Conservation (phyloP, 1,140 invertebrate species). For the Spodoptera frugiperda region DNA sequence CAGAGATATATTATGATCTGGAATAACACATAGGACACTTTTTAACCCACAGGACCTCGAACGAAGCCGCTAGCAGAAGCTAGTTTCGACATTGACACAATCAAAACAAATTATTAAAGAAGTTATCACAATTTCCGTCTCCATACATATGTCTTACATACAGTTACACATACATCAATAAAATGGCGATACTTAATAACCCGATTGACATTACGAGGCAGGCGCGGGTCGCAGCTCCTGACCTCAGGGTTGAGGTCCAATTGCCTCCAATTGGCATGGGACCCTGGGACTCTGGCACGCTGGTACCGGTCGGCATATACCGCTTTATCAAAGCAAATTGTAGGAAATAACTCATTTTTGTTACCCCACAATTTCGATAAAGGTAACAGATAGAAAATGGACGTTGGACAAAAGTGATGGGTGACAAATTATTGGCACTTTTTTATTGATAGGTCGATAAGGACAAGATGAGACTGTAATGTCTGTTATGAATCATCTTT, state of each 20-base stretch:
- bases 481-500: neutral
- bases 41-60: no score
- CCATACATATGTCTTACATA: neutral
- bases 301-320: conserved; percentile 2
- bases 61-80: no score
- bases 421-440: neutral
- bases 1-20: no score
- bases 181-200: conserved; percentile 20
- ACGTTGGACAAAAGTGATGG: neutral
- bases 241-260: conserved; percentile 30
- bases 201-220: conserved; percentile 1
- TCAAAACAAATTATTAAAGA: no score
- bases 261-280: conserved; percentile 38
- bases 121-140: no score
- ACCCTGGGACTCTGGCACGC: neutral
- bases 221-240: conserved; percentile 5
- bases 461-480: neutral
- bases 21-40: no score
- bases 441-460: neutral
- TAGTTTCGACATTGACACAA: no score
- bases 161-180: neutral
- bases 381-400: neutral
- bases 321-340: conserved; percentile 27
- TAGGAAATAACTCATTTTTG: conserved; percentile 39
- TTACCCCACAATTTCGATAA: conserved; percentile 5